Conservation (phyloP, 2,113 vertebrate species). For the Xenopus tropicalis region UCB_Xtro_10.0 CM004443.2:122289001-122289500, state of each 20-base stretch:
- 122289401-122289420: too few species aligned
- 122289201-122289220: constrained; percentile 63
- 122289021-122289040: too few species aligned
- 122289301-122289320: constrained; percentile 55
- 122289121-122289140: background rate
- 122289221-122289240: constrained; percentile 65
- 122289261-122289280: constrained; percentile 80
- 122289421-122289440: too few species aligned
- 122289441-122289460: too few species aligned
- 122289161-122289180: constrained; percentile 74
- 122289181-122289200: constrained; percentile 68
- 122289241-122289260: constrained; percentile 61
- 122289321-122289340: constrained; percentile 47
- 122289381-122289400: too few species aligned
- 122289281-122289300: constrained; percentile 82
- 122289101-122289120: too few species aligned
- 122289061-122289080: too few species aligned
- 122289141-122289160: constrained; percentile 67
- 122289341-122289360: constrained; percentile 41
- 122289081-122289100: too few species aligned
- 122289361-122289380: constrained; percentile 53
- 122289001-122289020: too few species aligned
- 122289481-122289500: too few species aligned
- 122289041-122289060: too few species aligned
- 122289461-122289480: too few species aligned